These are phyloP conservation scores for Drosophila kanapiae DNA, from an alignment of 1,140 invertebrate species.

Conservation along the genomic window DNA sequence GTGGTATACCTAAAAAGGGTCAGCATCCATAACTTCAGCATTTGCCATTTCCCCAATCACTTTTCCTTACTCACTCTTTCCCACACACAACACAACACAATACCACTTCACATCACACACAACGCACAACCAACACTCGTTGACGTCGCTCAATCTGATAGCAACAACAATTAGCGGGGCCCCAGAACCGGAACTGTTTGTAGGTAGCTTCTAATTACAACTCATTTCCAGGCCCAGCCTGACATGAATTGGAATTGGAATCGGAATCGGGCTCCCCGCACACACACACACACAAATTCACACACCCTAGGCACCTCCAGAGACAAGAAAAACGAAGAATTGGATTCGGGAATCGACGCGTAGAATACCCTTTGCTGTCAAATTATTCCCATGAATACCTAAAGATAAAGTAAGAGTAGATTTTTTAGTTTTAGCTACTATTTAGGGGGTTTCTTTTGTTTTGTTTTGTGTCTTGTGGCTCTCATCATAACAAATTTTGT, in stretches of 20 bases:
- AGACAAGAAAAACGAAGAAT: neutral
- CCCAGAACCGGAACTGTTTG: slow-evolving; percentile 37
- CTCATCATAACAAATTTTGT: neutral
- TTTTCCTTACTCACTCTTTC: neutral
- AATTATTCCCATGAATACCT: too few species aligned
- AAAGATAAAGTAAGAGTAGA: too few species aligned
- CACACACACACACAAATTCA: neutral
- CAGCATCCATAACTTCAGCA: neutral
- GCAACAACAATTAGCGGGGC: slow-evolving; percentile 22
- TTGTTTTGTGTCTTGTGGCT: neutral
- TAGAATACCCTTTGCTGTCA: neutral
- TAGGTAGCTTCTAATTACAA: slow-evolving; percentile 51
- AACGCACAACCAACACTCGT: slow-evolving; percentile 5
- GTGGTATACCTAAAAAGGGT: neutral
- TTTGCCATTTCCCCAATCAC: neutral
- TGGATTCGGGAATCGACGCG: neutral
- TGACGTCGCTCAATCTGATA: slow-evolving; percentile 16
- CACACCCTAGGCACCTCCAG: neutral
- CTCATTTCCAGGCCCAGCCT: slow-evolving; percentile 37
- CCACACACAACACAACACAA: neutral
- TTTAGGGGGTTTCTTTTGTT: neutral
- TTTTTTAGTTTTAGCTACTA: too few species aligned
- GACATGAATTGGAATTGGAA: slow-evolving; percentile 24
- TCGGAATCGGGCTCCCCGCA: slow-evolving; percentile 14
- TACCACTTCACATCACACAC: neutral